Conservation (phyloP, 2,888 invertebrate genomes). For the Chesias legatella region DNA sequence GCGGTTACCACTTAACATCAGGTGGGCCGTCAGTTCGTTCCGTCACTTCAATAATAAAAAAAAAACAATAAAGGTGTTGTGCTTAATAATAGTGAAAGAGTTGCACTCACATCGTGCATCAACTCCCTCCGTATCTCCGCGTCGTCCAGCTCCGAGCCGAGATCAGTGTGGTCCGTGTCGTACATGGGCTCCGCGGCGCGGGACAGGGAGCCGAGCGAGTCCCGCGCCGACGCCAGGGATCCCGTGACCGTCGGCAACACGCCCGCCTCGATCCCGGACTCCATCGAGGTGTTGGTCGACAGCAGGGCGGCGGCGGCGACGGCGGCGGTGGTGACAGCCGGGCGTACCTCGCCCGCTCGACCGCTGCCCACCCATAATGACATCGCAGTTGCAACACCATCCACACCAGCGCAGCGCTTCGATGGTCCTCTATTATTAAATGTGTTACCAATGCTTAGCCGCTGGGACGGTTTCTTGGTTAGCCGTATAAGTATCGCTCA, state of each 20-base stretch:
- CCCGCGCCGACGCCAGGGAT: conserved; percentile 79
- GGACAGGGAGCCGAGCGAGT: conserved; percentile 81
- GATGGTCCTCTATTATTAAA: too few species aligned
- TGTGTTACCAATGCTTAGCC: too few species aligned
- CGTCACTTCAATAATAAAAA: too few species aligned
- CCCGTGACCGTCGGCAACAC: conserved; percentile 88
- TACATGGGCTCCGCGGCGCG: conserved; percentile 83
- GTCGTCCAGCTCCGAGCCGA: conserved; percentile 89
- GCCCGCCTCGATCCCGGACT: conserved; percentile 84
- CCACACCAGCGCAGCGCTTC: conserved; percentile 49
- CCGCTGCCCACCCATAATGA: conserved; percentile 76
- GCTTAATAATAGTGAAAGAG: too few species aligned
- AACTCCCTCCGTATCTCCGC: conserved; percentile 87
- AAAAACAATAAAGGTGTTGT: too few species aligned
- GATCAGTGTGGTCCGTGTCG: conserved; percentile 90
- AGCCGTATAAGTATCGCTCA: too few species aligned
- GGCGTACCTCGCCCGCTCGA: conserved; percentile 56
- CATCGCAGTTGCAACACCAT: conserved; percentile 69
- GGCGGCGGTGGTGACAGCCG: conserved; percentile 51
- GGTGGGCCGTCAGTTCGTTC: too few species aligned
- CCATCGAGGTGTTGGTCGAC: conserved; percentile 79
- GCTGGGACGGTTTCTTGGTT: too few species aligned
- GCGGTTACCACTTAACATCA: too few species aligned
- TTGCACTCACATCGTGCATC: conserved; percentile 88
- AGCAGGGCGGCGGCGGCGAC: conserved; percentile 64